phyloP scores from a whole-genome alignment of 2,888 invertebrate species.

The Lasioglossum marginatum region DNA sequence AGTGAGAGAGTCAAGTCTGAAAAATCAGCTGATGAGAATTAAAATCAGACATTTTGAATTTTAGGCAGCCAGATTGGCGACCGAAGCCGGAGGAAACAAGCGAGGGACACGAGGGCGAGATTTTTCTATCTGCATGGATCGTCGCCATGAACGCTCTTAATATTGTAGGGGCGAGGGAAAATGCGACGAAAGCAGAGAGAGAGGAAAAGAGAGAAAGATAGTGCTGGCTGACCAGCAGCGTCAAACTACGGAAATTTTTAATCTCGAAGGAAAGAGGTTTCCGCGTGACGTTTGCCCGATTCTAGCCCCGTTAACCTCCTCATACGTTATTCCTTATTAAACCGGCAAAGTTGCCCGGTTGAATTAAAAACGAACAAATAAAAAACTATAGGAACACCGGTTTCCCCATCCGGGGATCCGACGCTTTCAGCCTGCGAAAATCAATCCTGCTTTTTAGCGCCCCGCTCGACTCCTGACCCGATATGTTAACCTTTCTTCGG shows the following conservation, averaged over 20 bases:
- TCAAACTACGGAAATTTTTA: slow-evolving; percentile 22
- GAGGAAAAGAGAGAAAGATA: neutral
- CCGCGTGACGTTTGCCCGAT: slow-evolving; percentile 22
- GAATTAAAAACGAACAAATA: slow-evolving; percentile 1
- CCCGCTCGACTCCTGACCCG: neutral
- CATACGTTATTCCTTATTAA: slow-evolving; percentile 35
- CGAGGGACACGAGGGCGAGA: neutral
- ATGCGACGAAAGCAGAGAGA: neutral
- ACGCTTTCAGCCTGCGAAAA: neutral
- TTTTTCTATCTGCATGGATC: slow-evolving; percentile 4
- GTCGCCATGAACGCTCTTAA: slow-evolving; percentile 24
- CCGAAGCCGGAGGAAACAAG: neutral
- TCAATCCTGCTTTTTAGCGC: neutral
- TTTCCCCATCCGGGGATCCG: neutral
- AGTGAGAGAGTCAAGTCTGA: neutral
- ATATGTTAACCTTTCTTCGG: neutral
- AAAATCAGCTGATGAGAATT: neutral
- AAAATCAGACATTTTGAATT: neutral
- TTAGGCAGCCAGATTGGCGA: neutral
- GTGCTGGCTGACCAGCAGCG: neutral
- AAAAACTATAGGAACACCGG: neutral
- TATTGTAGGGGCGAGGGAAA: neutral
- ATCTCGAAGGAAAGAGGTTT: slow-evolving; percentile 25
- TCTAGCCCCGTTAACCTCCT: slow-evolving; percentile 6
- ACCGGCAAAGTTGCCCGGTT: neutral